A percentile compares a stretch with the other conserved stretches of the same genome.
phyloP scores from a whole-genome alignment of 1,140 invertebrate genomes.

The Pseudomyrmex cubaensis region DNA sequence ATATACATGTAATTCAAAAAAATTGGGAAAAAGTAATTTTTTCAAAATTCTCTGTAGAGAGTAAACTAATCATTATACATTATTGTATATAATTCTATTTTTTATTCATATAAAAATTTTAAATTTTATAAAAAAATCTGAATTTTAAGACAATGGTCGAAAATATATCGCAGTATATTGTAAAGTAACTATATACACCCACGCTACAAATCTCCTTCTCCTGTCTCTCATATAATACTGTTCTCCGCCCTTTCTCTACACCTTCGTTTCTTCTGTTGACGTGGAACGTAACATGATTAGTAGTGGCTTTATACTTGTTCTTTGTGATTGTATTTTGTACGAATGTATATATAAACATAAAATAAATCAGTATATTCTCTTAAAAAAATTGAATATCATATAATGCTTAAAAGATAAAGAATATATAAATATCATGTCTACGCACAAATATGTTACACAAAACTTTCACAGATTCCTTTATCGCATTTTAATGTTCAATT shows the following conservation, averaged over 20 bases:
- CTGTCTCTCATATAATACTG: not conserved
- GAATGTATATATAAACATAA: slow-evolving; percentile 19
- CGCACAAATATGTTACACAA: too few relatives aligned
- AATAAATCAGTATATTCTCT: not conserved
- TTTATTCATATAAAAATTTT: not conserved
- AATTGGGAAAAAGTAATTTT: not conserved
- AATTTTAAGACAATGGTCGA: slow-evolving; percentile 1
- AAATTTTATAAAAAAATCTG: slow-evolving; percentile 14
- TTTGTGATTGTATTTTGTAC: not conserved
- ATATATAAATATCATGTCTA: not conserved
- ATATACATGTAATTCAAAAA: too few relatives aligned
- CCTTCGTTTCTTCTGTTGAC: slow-evolving; percentile 36
- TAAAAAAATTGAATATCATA: not conserved
- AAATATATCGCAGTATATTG: slow-evolving; percentile 34
- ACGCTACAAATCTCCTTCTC: slow-evolving; percentile 15
- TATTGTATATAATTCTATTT: not conserved
- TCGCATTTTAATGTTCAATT: not conserved
- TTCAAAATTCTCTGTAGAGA: not conserved
- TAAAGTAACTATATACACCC: slow-evolving; percentile 54
- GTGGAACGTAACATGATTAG: not conserved
- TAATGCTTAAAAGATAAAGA: not conserved
- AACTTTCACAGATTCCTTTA: not conserved
- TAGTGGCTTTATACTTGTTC: slow-evolving; percentile 19
- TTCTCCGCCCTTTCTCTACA: slow-evolving; percentile 28
- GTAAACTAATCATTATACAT: not conserved